These are phyloP conservation scores for Pedicia rivosa DNA, from an alignment of 2,888 invertebrate species.

Conservation along the genomic window DNA sequence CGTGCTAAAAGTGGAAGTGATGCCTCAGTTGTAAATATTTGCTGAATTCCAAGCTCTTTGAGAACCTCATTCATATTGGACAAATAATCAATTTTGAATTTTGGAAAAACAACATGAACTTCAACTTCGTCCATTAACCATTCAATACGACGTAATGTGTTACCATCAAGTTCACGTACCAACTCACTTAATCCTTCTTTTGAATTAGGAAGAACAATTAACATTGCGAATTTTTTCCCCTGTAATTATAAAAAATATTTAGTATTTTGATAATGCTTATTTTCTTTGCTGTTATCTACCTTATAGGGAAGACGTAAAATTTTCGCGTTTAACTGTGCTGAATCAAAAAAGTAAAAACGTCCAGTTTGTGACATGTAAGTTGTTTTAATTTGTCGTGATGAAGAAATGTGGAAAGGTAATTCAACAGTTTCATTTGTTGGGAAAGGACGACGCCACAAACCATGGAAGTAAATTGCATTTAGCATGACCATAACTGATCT, in stretches of 20 bases:
- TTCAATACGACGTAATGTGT: slow-evolving; percentile 37
- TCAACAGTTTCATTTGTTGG: slow-evolving; percentile 39
- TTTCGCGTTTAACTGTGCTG: slow-evolving; percentile 45
- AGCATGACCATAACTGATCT: slow-evolving; percentile 49
- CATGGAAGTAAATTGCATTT: slow-evolving; percentile 69
- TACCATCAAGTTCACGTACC: slow-evolving; percentile 38
- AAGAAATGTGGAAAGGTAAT: slow-evolving; percentile 42
- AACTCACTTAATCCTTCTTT: slow-evolving; percentile 43
- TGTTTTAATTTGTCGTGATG: slow-evolving; percentile 31
- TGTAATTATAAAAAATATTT: slow-evolving; percentile 23
- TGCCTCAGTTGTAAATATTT: slow-evolving; percentile 54
- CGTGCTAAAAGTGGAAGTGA: slow-evolving; percentile 51
- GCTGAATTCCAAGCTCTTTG: slow-evolving; percentile 48
- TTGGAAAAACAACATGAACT: slow-evolving; percentile 51
- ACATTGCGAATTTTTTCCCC: slow-evolving; percentile 61
- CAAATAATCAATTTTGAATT: slow-evolving; percentile 56
- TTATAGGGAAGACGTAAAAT: slow-evolving; percentile 57
- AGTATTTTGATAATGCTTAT: background rate
- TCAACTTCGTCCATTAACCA: slow-evolving; percentile 39
- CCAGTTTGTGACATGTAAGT: slow-evolving; percentile 54
- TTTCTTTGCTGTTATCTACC: slow-evolving; percentile 28
- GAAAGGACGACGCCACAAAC: slow-evolving; percentile 59
- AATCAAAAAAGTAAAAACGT: slow-evolving; percentile 46
- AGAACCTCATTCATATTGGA: slow-evolving; percentile 39
- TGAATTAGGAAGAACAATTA: slow-evolving; percentile 50